Percentiles rank a stretch among this genome's conserved stretches.
Evolutionary conservation across 2,113 vertebrate genomes (phyloP).

Genomic region (Engystomops pustulosus): DNA sequence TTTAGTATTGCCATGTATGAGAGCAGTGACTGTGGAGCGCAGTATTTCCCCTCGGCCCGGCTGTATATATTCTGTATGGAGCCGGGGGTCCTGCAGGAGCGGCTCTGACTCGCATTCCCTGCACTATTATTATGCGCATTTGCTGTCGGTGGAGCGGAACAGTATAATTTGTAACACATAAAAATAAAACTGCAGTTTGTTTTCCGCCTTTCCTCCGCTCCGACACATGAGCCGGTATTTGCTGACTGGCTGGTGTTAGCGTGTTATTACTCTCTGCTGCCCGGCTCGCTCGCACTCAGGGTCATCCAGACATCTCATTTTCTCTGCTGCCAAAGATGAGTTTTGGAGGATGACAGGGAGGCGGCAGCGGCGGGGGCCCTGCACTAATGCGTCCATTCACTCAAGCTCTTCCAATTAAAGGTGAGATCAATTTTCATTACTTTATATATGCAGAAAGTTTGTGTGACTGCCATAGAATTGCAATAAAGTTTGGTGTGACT

Average conservation of each 20-base stretch:
- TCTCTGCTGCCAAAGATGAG: not conserved
- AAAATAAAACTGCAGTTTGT: conserved; percentile 8
- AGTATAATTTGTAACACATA: not conserved
- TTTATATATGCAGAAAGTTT: not conserved
- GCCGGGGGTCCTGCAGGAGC: not conserved
- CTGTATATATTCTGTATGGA: not conserved
- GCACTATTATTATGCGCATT: not conserved
- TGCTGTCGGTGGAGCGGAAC: not conserved
- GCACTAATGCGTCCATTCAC: not conserved
- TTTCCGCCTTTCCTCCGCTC: not conserved
- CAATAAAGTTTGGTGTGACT: not conserved
- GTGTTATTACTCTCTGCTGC: not conserved
- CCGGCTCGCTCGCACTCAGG: not conserved
- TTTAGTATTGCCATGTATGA: too few relatives aligned
- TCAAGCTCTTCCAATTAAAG: not conserved
- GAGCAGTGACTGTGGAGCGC: too few relatives aligned
- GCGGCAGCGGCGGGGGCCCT: not conserved
- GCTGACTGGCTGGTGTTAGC: not conserved
- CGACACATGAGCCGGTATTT: not conserved
- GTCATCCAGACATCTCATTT: not conserved
- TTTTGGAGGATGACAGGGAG: conserved; percentile 4
- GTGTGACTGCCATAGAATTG: not conserved
- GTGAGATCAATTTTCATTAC: not conserved
- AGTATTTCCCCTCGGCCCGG: not conserved
- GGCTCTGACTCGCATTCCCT: not conserved